These are phyloP conservation scores for Thera obeliscata DNA, from an alignment of 2,888 invertebrate genomes.

Conservation along the genomic window DNA sequence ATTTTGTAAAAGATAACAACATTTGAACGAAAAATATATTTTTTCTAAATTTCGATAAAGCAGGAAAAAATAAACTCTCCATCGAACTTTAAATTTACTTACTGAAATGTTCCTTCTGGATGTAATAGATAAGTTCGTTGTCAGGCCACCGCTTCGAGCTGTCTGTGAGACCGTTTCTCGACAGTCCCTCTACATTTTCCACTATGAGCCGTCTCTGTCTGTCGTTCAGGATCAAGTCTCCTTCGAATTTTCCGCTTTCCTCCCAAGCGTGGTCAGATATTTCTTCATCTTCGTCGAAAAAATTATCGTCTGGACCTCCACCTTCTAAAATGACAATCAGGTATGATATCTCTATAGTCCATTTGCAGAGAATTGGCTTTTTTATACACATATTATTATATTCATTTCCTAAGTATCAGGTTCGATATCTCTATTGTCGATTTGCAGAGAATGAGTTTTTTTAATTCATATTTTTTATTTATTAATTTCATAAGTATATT, in stretches of 20 bases:
- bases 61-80: too few species aligned
- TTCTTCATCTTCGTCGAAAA: conserved; percentile 65
- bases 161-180: conserved; percentile 75
- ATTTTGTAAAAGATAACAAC: too few species aligned
- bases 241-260: conserved; percentile 81
- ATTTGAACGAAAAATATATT: too few species aligned
- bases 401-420: background rate
- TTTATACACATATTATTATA: background rate
- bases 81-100: conserved; percentile 47
- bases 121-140: conserved; percentile 75
- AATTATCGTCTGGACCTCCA: conserved; percentile 54
- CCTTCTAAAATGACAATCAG: conserved; percentile 52
- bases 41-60: too few species aligned
- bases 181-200: conserved; percentile 72
- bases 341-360: conserved; percentile 7
- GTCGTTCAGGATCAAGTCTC: conserved; percentile 79
- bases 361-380: conserved; percentile 4
- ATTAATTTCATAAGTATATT: too few species aligned
- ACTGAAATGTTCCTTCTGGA: conserved; percentile 78
- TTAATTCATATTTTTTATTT: too few species aligned
- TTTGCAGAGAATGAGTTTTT: too few species aligned
- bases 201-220: conserved; percentile 73
- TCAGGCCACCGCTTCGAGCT: conserved; percentile 78
- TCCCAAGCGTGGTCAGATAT: conserved; percentile 78
- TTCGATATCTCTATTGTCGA: too few species aligned